Percentiles rank a stretch among this genome's conserved stretches.
Evolutionary conservation across 2,888 invertebrate genomes (phyloP).

Genomic region (Ctenicera cuprea): DNA sequence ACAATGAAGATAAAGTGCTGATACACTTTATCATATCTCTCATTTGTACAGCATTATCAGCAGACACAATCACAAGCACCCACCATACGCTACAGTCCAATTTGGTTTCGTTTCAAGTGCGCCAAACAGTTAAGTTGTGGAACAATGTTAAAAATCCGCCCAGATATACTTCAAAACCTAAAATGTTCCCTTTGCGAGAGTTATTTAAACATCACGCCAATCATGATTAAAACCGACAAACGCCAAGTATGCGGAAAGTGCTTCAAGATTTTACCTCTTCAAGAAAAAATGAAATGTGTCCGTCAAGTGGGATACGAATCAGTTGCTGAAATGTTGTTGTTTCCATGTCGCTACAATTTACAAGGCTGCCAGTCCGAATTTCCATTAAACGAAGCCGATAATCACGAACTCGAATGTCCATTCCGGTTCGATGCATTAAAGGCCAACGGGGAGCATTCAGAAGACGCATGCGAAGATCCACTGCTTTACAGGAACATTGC

Average conservation of each 20-base stretch:
- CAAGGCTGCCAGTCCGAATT: conserved; percentile 61
- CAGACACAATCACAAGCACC: neutral
- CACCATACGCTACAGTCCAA: neutral
- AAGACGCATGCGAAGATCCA: conserved; percentile 30
- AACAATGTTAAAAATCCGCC: conserved; percentile 40
- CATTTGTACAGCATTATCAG: neutral
- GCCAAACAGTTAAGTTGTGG: too few species aligned
- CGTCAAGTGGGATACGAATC: conserved; percentile 63
- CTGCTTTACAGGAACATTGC: conserved; percentile 15
- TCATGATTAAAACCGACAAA: conserved; percentile 56
- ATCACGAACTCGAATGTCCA: conserved; percentile 62
- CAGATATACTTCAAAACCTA: conserved; percentile 34
- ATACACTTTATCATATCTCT: conserved; percentile 11
- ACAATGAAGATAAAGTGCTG: neutral
- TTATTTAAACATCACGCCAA: conserved; percentile 61
- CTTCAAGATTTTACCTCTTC: conserved; percentile 61
- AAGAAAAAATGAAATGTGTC: conserved; percentile 59
- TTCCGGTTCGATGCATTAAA: conserved; percentile 57
- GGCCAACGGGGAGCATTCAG: conserved; percentile 39
- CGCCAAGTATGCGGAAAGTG: conserved; percentile 65
- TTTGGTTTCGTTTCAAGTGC: neutral
- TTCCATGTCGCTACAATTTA: conserved; percentile 63
- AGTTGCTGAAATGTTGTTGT: conserved; percentile 59
- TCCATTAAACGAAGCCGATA: conserved; percentile 58
- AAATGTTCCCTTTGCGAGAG: conserved; percentile 57